Evolutionary conservation across 2,797 vertebrate genomes (phyloP), one percentile per base, ranked within the genome.

Genomic region (Syndactyla subalaris): DNA sequence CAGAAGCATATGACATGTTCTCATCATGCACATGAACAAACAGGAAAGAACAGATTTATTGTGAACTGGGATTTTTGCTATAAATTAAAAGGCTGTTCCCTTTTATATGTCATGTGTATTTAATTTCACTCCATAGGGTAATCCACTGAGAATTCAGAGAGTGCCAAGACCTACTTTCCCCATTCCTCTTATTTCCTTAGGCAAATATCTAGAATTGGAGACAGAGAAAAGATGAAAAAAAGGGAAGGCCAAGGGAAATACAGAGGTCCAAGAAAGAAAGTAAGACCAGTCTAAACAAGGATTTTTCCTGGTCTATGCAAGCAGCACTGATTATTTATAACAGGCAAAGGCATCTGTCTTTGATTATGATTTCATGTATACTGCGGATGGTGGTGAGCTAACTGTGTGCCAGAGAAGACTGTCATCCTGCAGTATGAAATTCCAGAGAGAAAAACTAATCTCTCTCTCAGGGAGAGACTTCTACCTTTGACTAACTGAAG

Each of bases 281-380:
- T 41, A 86, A 95, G 86, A 97, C 74, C 95, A 97, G 97, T 96
- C 97, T 98, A 97, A 98, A 97, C 97, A 97, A 90, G 83, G 90
- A 78, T 94, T 96, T 94, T 95, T 96, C 93, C 96, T 95, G 95
- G 95, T 91, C 92, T 93, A 1, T 94, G 80, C 78, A 95, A 93
- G 95, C 95, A 95, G 78, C 85, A 84, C 65, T 85, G 88, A 95
- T 97, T 97, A 96, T 96, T 96, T 97, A 94, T 96, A 97, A 96
- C 95, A 97, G 92, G 76, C 89, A 87, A 96, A 92, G 48, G 39
- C 97, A 97, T 97, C 96, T 98, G 97, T 96, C 92, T 98, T 97
- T 97, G 95, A 98, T 98, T 98, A 98, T 88, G 91, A 97, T 97
- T 97, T 97, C 79, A 96, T 97, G 96, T 96, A 92, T 91, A 94